Evolutionary conservation across 2,113 vertebrate species (phyloP).

Genomic region (Macroglossus sobrinus): DNA sequence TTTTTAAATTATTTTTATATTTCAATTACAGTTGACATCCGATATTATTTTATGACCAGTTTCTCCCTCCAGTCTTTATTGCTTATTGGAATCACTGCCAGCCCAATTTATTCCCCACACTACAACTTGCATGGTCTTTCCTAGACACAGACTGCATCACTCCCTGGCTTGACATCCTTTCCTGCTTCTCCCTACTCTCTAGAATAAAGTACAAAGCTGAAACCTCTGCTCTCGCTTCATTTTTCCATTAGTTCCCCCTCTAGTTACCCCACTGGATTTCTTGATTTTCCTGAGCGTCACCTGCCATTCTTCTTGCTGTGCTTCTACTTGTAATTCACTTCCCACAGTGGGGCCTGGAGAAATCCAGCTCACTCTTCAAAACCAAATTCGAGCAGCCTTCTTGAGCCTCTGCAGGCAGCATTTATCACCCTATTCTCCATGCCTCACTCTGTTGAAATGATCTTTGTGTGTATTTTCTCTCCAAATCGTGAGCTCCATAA

Average conservation of each 20-base stretch:
- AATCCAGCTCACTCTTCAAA: background rate
- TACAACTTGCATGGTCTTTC: background rate
- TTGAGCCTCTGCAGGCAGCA: background rate
- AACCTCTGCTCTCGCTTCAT: background rate
- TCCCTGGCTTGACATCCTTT: background rate
- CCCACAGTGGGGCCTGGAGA: background rate
- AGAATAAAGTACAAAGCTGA: background rate
- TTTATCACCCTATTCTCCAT: accelerated
- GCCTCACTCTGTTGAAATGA: background rate
- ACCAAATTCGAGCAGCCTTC: background rate
- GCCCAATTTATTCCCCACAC: too few species aligned
- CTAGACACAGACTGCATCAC: background rate
- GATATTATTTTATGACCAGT: too few species aligned
- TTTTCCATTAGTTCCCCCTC: background rate
- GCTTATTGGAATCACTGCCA: background rate
- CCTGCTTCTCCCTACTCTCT: background rate
- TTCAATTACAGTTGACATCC: too few species aligned
- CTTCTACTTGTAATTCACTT: background rate
- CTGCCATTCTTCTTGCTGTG: background rate
- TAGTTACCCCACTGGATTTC: background rate
- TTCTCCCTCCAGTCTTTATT: background rate
- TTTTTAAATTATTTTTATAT: too few species aligned
- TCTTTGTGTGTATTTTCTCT: background rate
- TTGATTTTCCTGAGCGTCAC: background rate
- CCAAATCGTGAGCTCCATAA: background rate